Evolutionary conservation across 2,888 invertebrate species (phyloP), one percentile per base, ranked within the genome.

Genomic region (Polyommatus icarus): DNA sequence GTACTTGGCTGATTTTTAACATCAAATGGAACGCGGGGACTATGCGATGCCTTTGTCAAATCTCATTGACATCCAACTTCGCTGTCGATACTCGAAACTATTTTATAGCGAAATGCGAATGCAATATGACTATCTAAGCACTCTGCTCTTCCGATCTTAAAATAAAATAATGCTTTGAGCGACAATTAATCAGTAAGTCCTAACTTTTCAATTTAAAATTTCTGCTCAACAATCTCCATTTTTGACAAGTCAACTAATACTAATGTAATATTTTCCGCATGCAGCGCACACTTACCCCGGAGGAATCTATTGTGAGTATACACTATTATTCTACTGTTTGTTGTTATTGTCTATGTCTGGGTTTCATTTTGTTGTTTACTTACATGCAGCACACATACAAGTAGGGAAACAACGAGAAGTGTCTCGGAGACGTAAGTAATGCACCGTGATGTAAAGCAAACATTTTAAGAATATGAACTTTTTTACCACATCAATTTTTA

Each of bases 201-300:
- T 29, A 12, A 10, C 67, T 61, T 15, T 67, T 32, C 29, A 29
- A 50, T 50, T 32, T 3, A 54, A 73, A 73, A 50, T 75, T 20
- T 75, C 46, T 75, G 15, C 54, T 50, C 20, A 50, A 50, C 20
- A 36, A 50, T 78, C 71, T 80, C 78, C 78, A 79, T 80, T 80
- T 82, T 79, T 79, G 29, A 32, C 29, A 81, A 73, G 78, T 78
- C 78, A 80, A 81, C 82, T 81, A 82, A 81, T 81, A 78, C 67
- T 78, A 76, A 77, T 79, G 78, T 79, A 88, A 87, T 88, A 88
- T 90, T 93, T 91, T 90, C 84, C 85, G 93, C 93, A 93, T 93
- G 93, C 92, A 94, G 94, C 91, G 92, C 94, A 81, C 94, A 94
- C 87, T 94, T 94, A 91, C 93, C 94, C 82, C 85, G 94, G 88